Base-by-base conservation (phyloP, 2,888 invertebrate species). In the Dasysyrphus tricinctus region DNA sequence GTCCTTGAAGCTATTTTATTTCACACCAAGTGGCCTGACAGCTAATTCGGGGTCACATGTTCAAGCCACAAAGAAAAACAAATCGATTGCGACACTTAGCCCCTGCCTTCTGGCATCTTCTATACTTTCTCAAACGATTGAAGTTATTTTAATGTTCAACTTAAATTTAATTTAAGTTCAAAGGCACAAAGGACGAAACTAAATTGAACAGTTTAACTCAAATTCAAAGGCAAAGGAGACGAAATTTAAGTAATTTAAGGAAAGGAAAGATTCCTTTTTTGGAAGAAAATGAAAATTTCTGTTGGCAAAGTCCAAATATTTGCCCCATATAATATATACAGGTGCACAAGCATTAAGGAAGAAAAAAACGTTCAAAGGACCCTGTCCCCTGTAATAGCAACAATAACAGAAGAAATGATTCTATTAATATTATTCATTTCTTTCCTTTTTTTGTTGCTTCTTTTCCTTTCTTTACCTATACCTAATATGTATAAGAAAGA, bases 1-100 rank as follows among this genome's bases (percentile, higher is more conserved):
- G 79, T 84, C 84, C 80, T 84, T 84, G 75, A 75, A 70, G 57
- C 12, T 7, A 51, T 79, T 70, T 32, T n/a, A 2, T 49, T 78
- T 75, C 69, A 69, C 67, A 69, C 51, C 42, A 72, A 61, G 51
- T 63, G 14, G 24, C 32, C 70, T 72, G 39, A 72, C 37, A 67
- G 65, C 70, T 19, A 56, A 61, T 80, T 54, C 29, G 37, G 42
- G 42, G 47, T 24, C 32, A 29, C 34, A 42, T 37, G 32, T 39
- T 51, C 12, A 39, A 54, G 12, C 32, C 14, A 51, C 51, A 44
- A 34, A 12, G 16, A 16, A 51, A 59, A 51, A 29, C 19, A 63
- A 78, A 61, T 61, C 42, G 42, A 61, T 61, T 24, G 42, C 7
- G 24, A 63, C 14, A 39, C 5, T 16, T 32, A 16, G 7, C 7